Percentiles rank a stretch among this genome's conserved stretches.
phyloP scores from a whole-genome alignment of 2,797 vertebrate species.

The Xenopus petersii region DNA sequence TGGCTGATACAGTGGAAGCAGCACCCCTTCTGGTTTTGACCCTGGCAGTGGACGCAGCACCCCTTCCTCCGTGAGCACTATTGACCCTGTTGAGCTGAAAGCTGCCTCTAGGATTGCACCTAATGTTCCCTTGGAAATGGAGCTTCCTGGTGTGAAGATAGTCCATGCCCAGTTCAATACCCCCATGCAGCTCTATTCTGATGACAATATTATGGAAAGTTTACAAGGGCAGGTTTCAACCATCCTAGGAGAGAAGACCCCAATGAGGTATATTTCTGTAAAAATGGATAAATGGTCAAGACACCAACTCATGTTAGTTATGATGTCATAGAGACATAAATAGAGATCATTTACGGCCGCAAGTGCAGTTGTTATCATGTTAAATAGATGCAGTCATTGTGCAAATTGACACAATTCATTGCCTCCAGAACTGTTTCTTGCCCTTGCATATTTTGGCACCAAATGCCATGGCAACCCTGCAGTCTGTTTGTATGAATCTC shows the following conservation, averaged over 20 bases:
- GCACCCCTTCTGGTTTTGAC: constrained; percentile 69
- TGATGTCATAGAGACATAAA: too few relatives aligned
- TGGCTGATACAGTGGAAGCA: constrained; percentile 67
- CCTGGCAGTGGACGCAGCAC: constrained; percentile 70
- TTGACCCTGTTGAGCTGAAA: constrained; percentile 71
- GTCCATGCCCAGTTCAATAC: constrained; percentile 76
- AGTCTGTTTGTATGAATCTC: too few relatives aligned
- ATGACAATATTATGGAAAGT: constrained; percentile 77
- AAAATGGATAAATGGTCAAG: too few relatives aligned
- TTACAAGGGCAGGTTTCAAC: constrained; percentile 77
- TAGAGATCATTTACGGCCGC: too few relatives aligned
- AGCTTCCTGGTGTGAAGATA: constrained; percentile 74
- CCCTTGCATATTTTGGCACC: too few relatives aligned
- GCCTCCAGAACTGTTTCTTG: too few relatives aligned
- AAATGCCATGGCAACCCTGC: too few relatives aligned
- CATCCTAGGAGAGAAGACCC: constrained; percentile 69
- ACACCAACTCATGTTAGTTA: too few relatives aligned
- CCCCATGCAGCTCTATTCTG: constrained; percentile 76
- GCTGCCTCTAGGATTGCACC: constrained; percentile 71
- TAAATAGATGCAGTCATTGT: too few relatives aligned
- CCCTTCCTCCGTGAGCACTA: constrained; percentile 68
- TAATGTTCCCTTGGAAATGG: constrained; percentile 74
- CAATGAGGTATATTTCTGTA: constrained; percentile 64
- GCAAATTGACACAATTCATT: too few relatives aligned
- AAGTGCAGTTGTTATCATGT: too few relatives aligned